Percentiles rank a stretch among this genome's conserved stretches.
Evolutionary conservation across 2,113 vertebrate species (phyloP).

Genomic region (Thalassarche chlororhynchos): DNA sequence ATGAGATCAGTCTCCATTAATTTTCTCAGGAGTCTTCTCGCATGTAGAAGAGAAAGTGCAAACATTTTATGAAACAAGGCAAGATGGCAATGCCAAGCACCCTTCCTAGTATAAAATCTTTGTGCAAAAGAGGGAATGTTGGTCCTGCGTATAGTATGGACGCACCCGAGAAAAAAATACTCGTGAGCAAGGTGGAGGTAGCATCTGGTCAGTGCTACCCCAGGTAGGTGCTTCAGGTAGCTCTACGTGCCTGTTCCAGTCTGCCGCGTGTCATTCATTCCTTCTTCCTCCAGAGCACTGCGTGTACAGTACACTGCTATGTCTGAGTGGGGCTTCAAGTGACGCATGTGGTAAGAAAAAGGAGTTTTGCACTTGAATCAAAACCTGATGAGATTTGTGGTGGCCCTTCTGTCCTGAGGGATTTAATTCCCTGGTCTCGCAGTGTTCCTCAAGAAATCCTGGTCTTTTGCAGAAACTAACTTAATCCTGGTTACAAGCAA

Average conservation of each 20-base stretch:
- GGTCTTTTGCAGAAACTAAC: background rate
- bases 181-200: background rate
- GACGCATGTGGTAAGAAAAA: background rate
- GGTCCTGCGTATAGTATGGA: background rate
- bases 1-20: background rate
- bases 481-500: background rate
- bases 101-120: background rate
- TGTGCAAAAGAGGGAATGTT: background rate
- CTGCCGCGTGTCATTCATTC: fast-evolving
- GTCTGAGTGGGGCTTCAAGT: background rate
- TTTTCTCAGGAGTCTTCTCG: background rate
- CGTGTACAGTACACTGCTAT: fast-evolving
- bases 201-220: background rate
- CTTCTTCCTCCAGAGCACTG: background rate
- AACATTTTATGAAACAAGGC: background rate
- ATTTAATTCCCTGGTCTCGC: background rate
- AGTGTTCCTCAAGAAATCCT: background rate
- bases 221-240: background rate
- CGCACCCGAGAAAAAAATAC: background rate
- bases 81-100: background rate
- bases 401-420: background rate
- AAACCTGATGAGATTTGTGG: background rate
- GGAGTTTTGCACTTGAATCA: background rate
- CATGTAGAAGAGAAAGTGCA: background rate
- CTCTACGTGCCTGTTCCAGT: background rate